A percentile compares a stretch with the other conserved stretches of the same genome.
phyloP scores from a whole-genome alignment of 2,888 invertebrate species.

The Hymenopus coronatus region DNA sequence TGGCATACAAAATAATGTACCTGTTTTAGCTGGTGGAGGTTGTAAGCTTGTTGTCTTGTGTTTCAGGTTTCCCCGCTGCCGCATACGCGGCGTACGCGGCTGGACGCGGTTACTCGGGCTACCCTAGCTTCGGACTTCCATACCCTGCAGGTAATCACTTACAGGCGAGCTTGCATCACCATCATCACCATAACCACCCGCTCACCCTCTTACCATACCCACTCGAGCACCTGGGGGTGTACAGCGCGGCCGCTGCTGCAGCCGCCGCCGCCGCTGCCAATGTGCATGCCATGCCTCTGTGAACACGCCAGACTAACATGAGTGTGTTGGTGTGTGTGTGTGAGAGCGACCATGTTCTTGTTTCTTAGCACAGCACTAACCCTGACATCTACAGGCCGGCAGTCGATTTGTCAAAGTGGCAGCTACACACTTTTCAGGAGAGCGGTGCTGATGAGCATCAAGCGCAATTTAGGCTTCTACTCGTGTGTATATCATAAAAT shows the following conservation, averaged over 20 bases:
- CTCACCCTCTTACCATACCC: conserved; percentile 43
- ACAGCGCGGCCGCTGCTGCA: conserved; percentile 48
- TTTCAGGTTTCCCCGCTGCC: conserved; percentile 87
- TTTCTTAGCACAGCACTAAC: background rate
- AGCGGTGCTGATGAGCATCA: too few species aligned
- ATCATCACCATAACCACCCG: conserved; percentile 48
- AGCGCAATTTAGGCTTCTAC: too few species aligned
- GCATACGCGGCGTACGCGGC: conserved; percentile 96
- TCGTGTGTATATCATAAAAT: too few species aligned
- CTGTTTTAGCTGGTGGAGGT: too few species aligned
- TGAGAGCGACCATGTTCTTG: background rate
- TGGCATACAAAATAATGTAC: too few species aligned
- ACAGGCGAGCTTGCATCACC: conserved; percentile 74
- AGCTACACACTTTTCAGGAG: too few species aligned
- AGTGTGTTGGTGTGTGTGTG: background rate
- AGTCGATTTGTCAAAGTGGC: too few species aligned
- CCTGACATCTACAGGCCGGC: background rate
- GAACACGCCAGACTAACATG: conserved; percentile 51
- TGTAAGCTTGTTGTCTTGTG: conserved; percentile 40
- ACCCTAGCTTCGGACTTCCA: conserved; percentile 96
- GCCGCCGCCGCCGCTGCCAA: conserved; percentile 49
- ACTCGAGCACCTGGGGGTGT: conserved; percentile 45
- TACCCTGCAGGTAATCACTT: conserved; percentile 94
- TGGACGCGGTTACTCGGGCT: conserved; percentile 94
- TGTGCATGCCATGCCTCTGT: conserved; percentile 77